Evolutionary conservation across 1,140 invertebrate genomes (phyloP).

Genomic region (Lepidotrigona ventralis): DNA sequence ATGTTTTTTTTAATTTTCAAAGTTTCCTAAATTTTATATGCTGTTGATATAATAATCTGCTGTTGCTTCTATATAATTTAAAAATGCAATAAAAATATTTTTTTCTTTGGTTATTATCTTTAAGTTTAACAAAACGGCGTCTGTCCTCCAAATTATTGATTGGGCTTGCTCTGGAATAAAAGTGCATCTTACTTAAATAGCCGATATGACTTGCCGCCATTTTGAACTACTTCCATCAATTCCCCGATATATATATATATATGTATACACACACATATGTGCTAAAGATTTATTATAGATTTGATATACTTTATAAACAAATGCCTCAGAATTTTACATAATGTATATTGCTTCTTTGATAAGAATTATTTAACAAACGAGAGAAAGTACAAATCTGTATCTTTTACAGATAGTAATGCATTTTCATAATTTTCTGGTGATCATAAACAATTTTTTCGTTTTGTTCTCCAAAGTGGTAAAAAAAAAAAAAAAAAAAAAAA

Average conservation of each 20-base stretch:
- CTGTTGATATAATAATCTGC: conserved; percentile 51
- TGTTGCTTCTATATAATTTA: conserved; percentile 61
- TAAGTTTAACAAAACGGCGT: conserved; percentile 64
- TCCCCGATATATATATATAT: conserved; percentile 67
- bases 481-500: conserved; percentile 49
- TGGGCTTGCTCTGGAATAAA: conserved; percentile 59
- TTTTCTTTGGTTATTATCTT: conserved; percentile 48
- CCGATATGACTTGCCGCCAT: conserved; percentile 78
- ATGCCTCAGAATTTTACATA: conserved; percentile 55
- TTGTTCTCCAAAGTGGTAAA: conserved; percentile 3
- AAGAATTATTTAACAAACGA: conserved; percentile 18
- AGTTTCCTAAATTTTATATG: conserved; percentile 38
- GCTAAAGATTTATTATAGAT: conserved; percentile 59
- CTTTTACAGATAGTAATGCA: background rate
- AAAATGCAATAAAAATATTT: conserved; percentile 42
- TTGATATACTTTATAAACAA: conserved; percentile 22
- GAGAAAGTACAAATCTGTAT: background rate
- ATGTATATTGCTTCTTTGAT: conserved; percentile 66
- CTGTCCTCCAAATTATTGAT: conserved; percentile 68
- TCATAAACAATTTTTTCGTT: conserved; percentile 21
- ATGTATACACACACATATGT: background rate
- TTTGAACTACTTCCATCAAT: conserved; percentile 80
- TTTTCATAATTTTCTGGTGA: conserved; percentile 64
- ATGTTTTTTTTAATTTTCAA: conserved; percentile 1
- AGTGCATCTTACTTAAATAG: conserved; percentile 62